phyloP scores from a whole-genome alignment of 30 jellyfish, hydroid and myxozoan species.

The Rhopilema esculentum region DNA sequence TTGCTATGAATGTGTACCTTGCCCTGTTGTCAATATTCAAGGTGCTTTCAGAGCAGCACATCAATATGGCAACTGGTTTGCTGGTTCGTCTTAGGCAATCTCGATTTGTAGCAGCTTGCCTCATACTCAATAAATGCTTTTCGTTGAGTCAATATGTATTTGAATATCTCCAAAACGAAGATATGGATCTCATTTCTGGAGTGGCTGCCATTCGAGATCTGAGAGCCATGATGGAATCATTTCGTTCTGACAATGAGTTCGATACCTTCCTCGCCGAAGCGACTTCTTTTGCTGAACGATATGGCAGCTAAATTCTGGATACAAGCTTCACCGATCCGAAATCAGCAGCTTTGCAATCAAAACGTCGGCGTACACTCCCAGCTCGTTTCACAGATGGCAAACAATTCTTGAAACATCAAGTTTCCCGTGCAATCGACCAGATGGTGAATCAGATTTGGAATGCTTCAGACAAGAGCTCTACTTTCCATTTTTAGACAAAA shows the following conservation, averaged over 20 bases:
- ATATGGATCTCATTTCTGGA: slow-evolving; percentile 26
- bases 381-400: slow-evolving; percentile 37
- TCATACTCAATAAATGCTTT: slow-evolving; percentile 19
- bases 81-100: slow-evolving; percentile 7
- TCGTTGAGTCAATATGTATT: not conserved
- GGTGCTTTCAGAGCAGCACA: slow-evolving; percentile 4
- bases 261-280: not conserved
- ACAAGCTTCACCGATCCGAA: slow-evolving; percentile 4
- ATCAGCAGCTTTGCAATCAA: not conserved
- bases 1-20: slow-evolving; percentile 20
- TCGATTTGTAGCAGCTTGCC: slow-evolving; percentile 30
- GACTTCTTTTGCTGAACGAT: not conserved
- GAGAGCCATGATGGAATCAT: not conserved
- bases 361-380: slow-evolving; percentile 29
- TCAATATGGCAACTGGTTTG: not conserved
- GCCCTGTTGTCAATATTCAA: slow-evolving; percentile 37
- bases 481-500: slow-evolving; percentile 18
- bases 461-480: slow-evolving; percentile 55
- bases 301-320: slow-evolving; percentile 9
- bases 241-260: not conserved
- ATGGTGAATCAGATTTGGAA: slow-evolving; percentile 46
- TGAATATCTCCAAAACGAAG: slow-evolving; percentile 16
- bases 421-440: slow-evolving; percentile 41
- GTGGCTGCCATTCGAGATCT: slow-evolving; percentile 10
- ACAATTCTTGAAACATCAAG: slow-evolving; percentile 30